Conservation (phyloP, 2,888 invertebrate species). For the Sinodicranocentrus sp. region DNA sequence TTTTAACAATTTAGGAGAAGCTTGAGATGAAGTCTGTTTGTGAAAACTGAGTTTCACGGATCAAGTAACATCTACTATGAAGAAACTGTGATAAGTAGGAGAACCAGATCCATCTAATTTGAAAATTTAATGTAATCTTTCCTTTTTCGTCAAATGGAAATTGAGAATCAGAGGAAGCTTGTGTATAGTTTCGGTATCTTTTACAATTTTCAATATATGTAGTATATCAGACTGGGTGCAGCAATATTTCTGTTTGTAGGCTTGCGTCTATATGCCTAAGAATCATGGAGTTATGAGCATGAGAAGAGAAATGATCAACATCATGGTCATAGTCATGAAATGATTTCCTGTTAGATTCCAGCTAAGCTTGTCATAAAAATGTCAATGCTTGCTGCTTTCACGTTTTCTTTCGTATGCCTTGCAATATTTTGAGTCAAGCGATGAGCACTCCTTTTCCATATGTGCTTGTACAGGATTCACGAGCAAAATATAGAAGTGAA, state of each 20-base stretch:
- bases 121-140: slow-evolving; percentile 61
- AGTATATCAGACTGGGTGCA: slow-evolving; percentile 18
- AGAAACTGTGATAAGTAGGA: slow-evolving; percentile 32
- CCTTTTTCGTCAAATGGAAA: slow-evolving; percentile 50
- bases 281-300: not conserved
- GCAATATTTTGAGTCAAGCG: slow-evolving; percentile 17
- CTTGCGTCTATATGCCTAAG: too few relatives aligned
- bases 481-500: not conserved
- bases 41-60: slow-evolving; percentile 8
- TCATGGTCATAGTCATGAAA: too few relatives aligned
- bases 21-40: slow-evolving; percentile 7
- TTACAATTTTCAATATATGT: not conserved
- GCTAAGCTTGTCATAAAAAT: slow-evolving; percentile 71
- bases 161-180: slow-evolving; percentile 40
- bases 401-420: not conserved
- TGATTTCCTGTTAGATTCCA: slow-evolving; percentile 63
- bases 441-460: not conserved
- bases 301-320: slow-evolving; percentile 54
- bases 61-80: not conserved
- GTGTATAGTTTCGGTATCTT: not conserved
- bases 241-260: not conserved
- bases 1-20: not conserved
- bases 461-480: too few relatives aligned
- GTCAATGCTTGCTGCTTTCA: slow-evolving; percentile 68
- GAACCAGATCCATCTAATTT: slow-evolving; percentile 63